Conservation (phyloP, 1,140 invertebrate genomes). For the Coboldia fuscipes region DNA sequence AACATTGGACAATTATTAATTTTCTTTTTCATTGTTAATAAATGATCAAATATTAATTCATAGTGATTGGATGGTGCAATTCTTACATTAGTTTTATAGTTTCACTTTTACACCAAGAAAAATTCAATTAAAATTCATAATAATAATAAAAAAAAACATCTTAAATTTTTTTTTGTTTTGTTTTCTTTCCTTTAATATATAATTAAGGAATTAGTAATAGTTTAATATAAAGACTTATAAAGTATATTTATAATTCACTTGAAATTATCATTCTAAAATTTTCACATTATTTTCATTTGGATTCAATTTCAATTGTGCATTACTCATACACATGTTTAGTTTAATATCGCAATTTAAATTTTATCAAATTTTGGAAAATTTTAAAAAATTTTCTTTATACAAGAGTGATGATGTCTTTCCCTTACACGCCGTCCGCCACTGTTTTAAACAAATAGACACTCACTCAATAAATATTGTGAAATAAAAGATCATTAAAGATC, state of each 20-base stretch:
- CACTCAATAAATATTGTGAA: too few species aligned
- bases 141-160: background rate
- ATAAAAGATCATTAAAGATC: too few species aligned
- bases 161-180: background rate
- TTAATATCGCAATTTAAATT: background rate
- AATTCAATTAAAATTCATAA: background rate
- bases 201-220: background rate
- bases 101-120: background rate
- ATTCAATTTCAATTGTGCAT: background rate
- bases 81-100: background rate
- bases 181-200: background rate
- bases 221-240: background rate
- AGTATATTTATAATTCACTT: background rate
- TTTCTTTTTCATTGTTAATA: background rate
- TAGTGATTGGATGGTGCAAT: background rate
- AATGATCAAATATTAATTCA: background rate
- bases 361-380: background rate
- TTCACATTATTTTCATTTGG: background rate
- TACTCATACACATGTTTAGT: background rate
- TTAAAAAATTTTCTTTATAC: background rate
- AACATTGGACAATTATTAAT: background rate
- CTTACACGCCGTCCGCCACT: too few species aligned
- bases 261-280: background rate
- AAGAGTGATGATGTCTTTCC: background rate
- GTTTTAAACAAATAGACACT: too few species aligned